Conservation (phyloP, 2,113 vertebrate species). For the Lipophrys pholis region DNA sequence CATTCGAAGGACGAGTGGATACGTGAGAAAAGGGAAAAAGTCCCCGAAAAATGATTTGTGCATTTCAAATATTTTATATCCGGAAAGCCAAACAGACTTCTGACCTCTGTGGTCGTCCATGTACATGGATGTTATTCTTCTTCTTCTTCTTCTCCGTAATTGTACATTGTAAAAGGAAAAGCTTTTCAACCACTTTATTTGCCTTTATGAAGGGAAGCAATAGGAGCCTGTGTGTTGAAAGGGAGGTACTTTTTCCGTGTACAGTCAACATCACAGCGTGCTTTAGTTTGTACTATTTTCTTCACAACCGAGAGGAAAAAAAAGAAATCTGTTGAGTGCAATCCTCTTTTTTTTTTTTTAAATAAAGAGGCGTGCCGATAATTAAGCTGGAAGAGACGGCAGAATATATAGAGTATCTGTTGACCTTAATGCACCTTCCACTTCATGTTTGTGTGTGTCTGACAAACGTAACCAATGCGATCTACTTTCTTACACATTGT, state of each 20-base stretch:
- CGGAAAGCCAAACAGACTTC: conserved; percentile 2
- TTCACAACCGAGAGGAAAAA: neutral
- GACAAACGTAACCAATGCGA: neutral
- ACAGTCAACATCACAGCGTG: neutral
- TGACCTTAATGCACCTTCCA: conserved; percentile 56
- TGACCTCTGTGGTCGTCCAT: conserved; percentile 19
- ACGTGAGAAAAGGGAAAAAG: neutral
- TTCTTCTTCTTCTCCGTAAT: conserved; percentile 18
- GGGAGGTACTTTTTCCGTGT: neutral
- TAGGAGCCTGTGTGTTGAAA: conserved; percentile 35
- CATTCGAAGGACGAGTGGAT: conserved; percentile 1
- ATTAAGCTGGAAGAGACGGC: neutral
- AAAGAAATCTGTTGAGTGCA: neutral
- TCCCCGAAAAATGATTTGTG: neutral
- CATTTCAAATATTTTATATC: conserved; percentile 11
- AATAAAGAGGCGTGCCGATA: too few species aligned
- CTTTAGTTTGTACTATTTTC: conserved; percentile 7
- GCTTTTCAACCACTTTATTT: conserved; percentile 41
- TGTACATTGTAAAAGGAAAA: conserved; percentile 3
- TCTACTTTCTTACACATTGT: neutral
- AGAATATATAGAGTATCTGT: neutral
- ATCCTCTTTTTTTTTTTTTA: conserved; percentile 7
- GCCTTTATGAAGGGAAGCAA: conserved; percentile 60
- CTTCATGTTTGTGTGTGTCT: conserved; percentile 23
- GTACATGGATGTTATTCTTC: conserved; percentile 3